phyloP scores from a whole-genome alignment of 2,888 invertebrate species.

The Lampropteryx suffumata region DNA sequence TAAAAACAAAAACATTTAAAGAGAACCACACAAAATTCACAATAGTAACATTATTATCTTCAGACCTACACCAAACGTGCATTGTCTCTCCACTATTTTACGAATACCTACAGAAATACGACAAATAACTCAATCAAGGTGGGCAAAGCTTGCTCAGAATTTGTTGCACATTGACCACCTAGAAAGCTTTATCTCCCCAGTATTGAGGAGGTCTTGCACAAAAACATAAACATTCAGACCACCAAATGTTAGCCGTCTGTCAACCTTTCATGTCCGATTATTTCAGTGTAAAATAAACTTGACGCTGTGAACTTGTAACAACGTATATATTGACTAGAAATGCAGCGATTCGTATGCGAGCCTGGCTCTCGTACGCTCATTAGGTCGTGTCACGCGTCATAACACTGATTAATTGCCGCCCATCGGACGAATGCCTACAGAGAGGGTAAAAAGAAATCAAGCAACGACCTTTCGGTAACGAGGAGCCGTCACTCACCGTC shows the following conservation, averaged over 20 bases:
- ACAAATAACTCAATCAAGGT: constrained; percentile 46
- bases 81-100: constrained; percentile 29
- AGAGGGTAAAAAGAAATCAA: constrained; percentile 57
- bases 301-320: constrained; percentile 6
- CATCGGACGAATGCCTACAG: constrained; percentile 51
- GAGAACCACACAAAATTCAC: neutral
- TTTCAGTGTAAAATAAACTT: constrained; percentile 12
- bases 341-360: constrained; percentile 47
- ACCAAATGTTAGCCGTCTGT: constrained; percentile 19
- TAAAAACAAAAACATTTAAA: neutral
- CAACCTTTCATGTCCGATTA: constrained; percentile 1
- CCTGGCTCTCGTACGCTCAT: constrained; percentile 50
- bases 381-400: constrained; percentile 73
- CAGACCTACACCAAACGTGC: constrained; percentile 19
- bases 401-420: constrained; percentile 76
- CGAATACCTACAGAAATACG: constrained; percentile 41
- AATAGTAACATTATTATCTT: constrained; percentile 1
- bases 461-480: constrained; percentile 75
- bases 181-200: constrained; percentile 28
- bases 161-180: constrained; percentile 43
- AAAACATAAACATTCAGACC: constrained; percentile 42
- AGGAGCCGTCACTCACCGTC: constrained; percentile 66
- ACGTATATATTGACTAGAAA: constrained; percentile 32
- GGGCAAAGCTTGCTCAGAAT: constrained; percentile 41
- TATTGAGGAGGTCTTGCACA: constrained; percentile 38